phyloP scores from a whole-genome alignment of 2,113 vertebrate species.

The Oceanodroma tethys region DNA sequence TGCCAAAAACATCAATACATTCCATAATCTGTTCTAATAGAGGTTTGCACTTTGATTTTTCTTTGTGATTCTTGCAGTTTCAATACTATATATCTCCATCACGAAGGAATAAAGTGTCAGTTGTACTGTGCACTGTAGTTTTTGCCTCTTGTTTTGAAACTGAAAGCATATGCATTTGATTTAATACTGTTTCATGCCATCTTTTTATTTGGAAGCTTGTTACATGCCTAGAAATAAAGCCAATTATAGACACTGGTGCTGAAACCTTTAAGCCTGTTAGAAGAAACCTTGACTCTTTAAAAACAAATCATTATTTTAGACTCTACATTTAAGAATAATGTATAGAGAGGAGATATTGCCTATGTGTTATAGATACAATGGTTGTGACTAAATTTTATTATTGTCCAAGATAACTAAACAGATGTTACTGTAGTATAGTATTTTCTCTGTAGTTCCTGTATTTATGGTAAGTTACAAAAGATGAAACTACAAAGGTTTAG shows the following conservation, averaged over 20 bases:
- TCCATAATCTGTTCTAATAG: slow-evolving; percentile 55
- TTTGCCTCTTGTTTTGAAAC: slow-evolving; percentile 35
- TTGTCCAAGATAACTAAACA: background rate
- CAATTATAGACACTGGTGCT: background rate
- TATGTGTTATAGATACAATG: background rate
- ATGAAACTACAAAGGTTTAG: background rate
- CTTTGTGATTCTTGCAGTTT: slow-evolving; percentile 60
- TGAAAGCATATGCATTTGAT: background rate
- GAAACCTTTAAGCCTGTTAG: background rate
- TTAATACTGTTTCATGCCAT: background rate
- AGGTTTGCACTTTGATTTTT: slow-evolving; percentile 55
- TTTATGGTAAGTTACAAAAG: background rate
- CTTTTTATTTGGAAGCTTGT: background rate
- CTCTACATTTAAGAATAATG: background rate
- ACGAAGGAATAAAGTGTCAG: slow-evolving; percentile 77
- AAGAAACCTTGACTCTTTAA: background rate
- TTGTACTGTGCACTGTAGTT: slow-evolving; percentile 48
- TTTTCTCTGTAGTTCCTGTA: background rate
- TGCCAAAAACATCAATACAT: slow-evolving; percentile 74
- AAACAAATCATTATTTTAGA: background rate
- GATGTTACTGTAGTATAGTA: background rate
- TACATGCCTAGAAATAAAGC: background rate
- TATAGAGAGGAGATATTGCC: background rate
- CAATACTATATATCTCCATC: slow-evolving; percentile 54
- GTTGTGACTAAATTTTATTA: background rate